Evolutionary conservation across 2,888 invertebrate species (phyloP), one percentile per base, ranked within the genome.

Genomic region (Siphlonurus alternatus): DNA sequence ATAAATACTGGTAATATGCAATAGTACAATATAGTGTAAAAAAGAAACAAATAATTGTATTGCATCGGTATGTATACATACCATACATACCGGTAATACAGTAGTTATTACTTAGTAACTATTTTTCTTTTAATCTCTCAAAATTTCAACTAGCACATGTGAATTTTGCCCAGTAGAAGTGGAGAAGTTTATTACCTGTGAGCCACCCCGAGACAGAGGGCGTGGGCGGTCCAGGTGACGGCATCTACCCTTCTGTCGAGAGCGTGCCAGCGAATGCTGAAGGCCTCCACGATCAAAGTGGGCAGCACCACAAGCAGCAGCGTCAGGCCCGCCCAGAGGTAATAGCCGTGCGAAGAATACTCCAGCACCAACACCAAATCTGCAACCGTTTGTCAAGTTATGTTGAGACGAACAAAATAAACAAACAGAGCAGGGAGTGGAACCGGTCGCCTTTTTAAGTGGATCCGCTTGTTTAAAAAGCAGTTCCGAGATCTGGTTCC

Each of bases 261-360:
- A 64, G 73, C 72, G 70, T 80, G 78, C 83, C 83, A 83, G 72
- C 81, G 76, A 70, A 83, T 73, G 64, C 83, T 83, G 74, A 84
- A 81, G 69, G 81, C 74, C 71, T 83, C 83, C 53, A 81, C 79
- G 66, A 83, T 73, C 67, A 79, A 73, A 70, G 81, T 80, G 60
- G 83, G 83, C 65, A 80, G 73, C 56, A 83, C 67, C 68, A 81
- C 79, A 69, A 83, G 78, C 67, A 78, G 73, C 61, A 80, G 71
- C 63, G 82, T 82, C 25, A 78, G 77, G 59, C 79, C 72, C 63
- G 80, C 81, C 83, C 83, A 83, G 69, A 76, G 76, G 59, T 77
- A 71, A 69, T 80, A 76, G 66, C 79, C 80, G 75, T 78, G 75
- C 70, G 78, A 77, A 69, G 81, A 80, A 72, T 83, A 82, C 74